Conservation (phyloP, 2,888 invertebrate species). For the Cryptocheilus praepositus region DNA sequence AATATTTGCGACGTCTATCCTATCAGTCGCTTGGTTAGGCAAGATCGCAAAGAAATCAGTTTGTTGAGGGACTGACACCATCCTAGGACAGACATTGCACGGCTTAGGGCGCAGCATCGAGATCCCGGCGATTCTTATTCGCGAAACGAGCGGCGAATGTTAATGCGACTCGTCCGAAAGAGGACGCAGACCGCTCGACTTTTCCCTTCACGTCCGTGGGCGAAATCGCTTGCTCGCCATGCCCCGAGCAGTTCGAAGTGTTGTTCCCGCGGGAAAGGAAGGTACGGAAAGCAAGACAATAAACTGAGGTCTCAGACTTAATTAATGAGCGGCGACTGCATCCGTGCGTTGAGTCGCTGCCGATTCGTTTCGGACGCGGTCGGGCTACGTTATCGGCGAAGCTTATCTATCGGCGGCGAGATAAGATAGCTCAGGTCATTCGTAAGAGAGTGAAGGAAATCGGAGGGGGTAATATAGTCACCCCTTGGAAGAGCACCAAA, state of each 20-base stretch:
- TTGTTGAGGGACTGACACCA: not conserved
- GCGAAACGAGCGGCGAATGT: slow-evolving; percentile 14
- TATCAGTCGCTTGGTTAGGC: too few relatives aligned
- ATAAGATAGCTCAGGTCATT: slow-evolving; percentile 59
- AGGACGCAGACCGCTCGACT: not conserved
- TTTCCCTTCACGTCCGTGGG: not conserved
- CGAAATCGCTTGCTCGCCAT: not conserved
- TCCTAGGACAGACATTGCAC: not conserved
- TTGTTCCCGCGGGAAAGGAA: not conserved
- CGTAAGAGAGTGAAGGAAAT: slow-evolving; percentile 18
- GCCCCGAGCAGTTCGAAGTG: not conserved
- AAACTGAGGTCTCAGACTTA: slow-evolving; percentile 61
- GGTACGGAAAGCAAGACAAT: slow-evolving; percentile 55
- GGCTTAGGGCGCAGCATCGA: not conserved
- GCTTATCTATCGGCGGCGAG: slow-evolving; percentile 67
- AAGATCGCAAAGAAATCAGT: not conserved
- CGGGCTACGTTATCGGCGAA: slow-evolving; percentile 49
- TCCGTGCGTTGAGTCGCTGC: slow-evolving; percentile 48
- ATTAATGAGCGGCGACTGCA: slow-evolving; percentile 70
- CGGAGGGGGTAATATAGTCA: slow-evolving; percentile 56
- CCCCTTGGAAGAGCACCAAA: slow-evolving; percentile 59
- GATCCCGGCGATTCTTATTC: slow-evolving; percentile 9
- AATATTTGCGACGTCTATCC: too few relatives aligned
- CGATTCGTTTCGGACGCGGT: slow-evolving; percentile 48
- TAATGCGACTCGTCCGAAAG: not conserved